Conservation (phyloP, 2,888 invertebrate genomes). For the Chironomus riparius region DNA sequence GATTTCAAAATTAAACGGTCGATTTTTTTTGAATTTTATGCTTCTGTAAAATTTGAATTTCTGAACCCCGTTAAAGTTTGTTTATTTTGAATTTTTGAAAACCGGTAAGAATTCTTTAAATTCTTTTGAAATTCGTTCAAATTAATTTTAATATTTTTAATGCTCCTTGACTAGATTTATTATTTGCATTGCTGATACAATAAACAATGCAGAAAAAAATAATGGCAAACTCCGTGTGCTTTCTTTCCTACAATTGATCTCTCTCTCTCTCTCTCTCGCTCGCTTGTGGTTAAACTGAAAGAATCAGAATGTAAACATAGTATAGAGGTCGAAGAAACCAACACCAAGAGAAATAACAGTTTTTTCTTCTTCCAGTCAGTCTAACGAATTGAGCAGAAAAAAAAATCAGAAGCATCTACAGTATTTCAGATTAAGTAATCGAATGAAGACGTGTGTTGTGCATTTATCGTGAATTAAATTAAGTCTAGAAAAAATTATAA, state of each 20-base stretch:
- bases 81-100: too few species aligned
- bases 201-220: too few species aligned
- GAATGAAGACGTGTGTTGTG: slow-evolving; percentile 1
- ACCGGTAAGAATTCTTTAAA: too few species aligned
- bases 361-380: not conserved
- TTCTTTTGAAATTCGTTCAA: too few species aligned
- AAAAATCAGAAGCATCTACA: slow-evolving; percentile 9
- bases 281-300: not conserved
- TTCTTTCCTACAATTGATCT: not conserved
- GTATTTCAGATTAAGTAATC: slow-evolving; percentile 18
- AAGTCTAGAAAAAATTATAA: not conserved
- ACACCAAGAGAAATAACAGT: slow-evolving; percentile 13
- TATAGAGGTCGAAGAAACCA: not conserved
- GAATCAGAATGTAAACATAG: slow-evolving; percentile 9
- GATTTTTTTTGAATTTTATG: too few species aligned
- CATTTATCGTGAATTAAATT: not conserved
- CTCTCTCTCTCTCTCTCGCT: not conserved
- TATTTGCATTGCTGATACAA: too few species aligned
- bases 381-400: not conserved
- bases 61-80: too few species aligned
- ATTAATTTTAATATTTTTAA: too few species aligned
- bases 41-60: too few species aligned
- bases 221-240: not conserved
- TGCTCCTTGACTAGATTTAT: too few species aligned
- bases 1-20: too few species aligned